Evolutionary conservation across 2,888 invertebrate genomes (phyloP), one percentile per base, ranked within the genome.

Genomic region (Melikaiella ostensackeni): DNA sequence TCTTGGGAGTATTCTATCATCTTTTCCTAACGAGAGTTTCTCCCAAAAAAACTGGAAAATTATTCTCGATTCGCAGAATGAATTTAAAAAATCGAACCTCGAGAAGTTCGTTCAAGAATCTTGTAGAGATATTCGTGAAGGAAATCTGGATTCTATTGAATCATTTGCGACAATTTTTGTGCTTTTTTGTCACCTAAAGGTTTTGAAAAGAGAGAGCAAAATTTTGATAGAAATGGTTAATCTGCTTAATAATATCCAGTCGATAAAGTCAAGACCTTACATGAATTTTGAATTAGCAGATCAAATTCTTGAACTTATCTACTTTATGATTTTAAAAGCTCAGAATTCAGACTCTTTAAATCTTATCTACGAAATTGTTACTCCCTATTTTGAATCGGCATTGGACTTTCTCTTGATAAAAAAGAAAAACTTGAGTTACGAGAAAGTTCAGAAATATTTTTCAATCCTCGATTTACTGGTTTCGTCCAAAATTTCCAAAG

Each of bases 101-200:
- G 61, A 46, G 2, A 30, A 77, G 63, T 89, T 85, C 75, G 75
- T 88, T 8, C 42, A 63, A 50, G 8, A 76, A 63, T 75, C 77
- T 35, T 85, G 84, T 33, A 46, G 81, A 21, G 63, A 63, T 38
- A 77, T 81, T 64, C 59, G 0, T 13, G 33, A 38, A 61, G 63
- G 42, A 82, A 75, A 38, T 75, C 59, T 42, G 33, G 24, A 59
- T 50, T 59, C 75, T 63, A 77, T 84, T 16, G 77, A 78, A 38
- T 82, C 83, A 27, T 84, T 88, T 78, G 84, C 90, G n/a, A 27
- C 84, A 4, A 77, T 86, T 55, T 82, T 88, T 35, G 76, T 82
- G 38, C 77, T 89, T 11, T 76, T 91, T 0, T 78, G 84, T 11
- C 88, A 89, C 77, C 84, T 86, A 75, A 30, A 66, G 88, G 30